A percentile compares a stretch with the other conserved stretches of the same genome.
These are phyloP conservation scores for Hemiscyllium ocellatum DNA, from an alignment of 2,113 vertebrate species.

Conservation along the genomic window DNA sequence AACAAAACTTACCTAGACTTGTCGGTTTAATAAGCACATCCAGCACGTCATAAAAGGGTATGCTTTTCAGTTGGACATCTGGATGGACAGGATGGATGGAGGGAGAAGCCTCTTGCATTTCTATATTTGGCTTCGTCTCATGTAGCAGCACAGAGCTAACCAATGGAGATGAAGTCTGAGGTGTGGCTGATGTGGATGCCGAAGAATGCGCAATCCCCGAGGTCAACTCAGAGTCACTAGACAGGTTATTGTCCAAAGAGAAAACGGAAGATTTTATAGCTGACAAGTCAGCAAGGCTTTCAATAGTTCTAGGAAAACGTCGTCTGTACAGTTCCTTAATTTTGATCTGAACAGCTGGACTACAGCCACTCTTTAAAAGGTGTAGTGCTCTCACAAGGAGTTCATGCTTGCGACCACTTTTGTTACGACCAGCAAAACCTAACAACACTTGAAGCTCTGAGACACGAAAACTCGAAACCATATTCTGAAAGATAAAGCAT, in stretches of 20 bases:
- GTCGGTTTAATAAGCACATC: slow-evolving; percentile 94
- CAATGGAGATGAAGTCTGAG: slow-evolving; percentile 58
- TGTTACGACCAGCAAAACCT: slow-evolving; percentile 77
- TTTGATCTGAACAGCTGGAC: slow-evolving; percentile 71
- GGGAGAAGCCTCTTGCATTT: slow-evolving; percentile 78
- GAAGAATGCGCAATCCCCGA: slow-evolving; percentile 55
- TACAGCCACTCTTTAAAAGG: slow-evolving; percentile 73
- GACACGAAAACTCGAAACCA: slow-evolving; percentile 80
- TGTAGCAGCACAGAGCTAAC: slow-evolving; percentile 61
- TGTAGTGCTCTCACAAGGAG: slow-evolving; percentile 77
- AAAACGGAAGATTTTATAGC: slow-evolving; percentile 54
- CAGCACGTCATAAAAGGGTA: slow-evolving; percentile 90
- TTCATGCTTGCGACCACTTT: slow-evolving; percentile 78
- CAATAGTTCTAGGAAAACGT: slow-evolving; percentile 66
- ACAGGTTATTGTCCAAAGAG: slow-evolving; percentile 55
- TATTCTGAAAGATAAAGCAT: slow-evolving; percentile 61
- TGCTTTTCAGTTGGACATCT: slow-evolving; percentile 83
- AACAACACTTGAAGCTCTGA: slow-evolving; percentile 79
- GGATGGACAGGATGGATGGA: slow-evolving; percentile 87
- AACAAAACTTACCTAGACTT: slow-evolving; percentile 73
- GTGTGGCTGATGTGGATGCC: slow-evolving; percentile 57
- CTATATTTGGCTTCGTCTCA: slow-evolving; percentile 67
- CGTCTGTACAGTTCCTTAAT: slow-evolving; percentile 71
- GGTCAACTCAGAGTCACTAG: slow-evolving; percentile 56
- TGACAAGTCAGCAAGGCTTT: slow-evolving; percentile 60